Evolutionary conservation across 2,888 invertebrate species (phyloP), one percentile per base, ranked within the genome.

Genomic region (Machimus rusticus): DNA sequence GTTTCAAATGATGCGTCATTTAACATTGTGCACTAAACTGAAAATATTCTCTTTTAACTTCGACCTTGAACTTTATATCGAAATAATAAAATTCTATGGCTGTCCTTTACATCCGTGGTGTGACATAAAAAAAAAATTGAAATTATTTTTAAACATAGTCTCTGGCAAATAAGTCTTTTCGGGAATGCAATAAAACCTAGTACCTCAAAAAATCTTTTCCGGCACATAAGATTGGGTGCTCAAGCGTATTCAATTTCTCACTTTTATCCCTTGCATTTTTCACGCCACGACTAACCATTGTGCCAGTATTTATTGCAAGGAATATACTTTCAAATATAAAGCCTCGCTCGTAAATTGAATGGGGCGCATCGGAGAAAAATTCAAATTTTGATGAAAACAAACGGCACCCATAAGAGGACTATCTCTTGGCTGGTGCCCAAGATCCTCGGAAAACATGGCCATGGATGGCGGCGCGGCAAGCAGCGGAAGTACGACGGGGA

Each of bases 311-410:
- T 66, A 76, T 76, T 76, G 34, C 37, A 16, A 6, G 51, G 14
- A 31, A 66, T 9, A 82, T 57, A 14, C 16, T 57, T 82, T 57
- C 51, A 34, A 82, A 82, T 57, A 57, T 66, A 57, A 57, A 82
- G 57, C 57, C 19, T 31, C 66, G 19, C 51, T 57, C 34, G 82
- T 82, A 82, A 82, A 82, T 37, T 57, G 57, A 57, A 82, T 57
- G 57, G 19, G n/a, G 57, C 55, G 34, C n/a, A 57, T 82, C 82
- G 66, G 28, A 51, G 66, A 66, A 66, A 66, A 82, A 57, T 82
- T 82, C 82, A 57, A 82, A 82, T 82, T 57, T 82, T 82, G 57
- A 82, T 82, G 37, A 82, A 82, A 82, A 82, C 55, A 82, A 82
- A 82, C 57, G 82, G 55, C 82, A 82, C 82, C 55, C 66, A 23